Conservation (phyloP, 2,113 vertebrate genomes). For the Dicentrarchus labrax region DNA sequence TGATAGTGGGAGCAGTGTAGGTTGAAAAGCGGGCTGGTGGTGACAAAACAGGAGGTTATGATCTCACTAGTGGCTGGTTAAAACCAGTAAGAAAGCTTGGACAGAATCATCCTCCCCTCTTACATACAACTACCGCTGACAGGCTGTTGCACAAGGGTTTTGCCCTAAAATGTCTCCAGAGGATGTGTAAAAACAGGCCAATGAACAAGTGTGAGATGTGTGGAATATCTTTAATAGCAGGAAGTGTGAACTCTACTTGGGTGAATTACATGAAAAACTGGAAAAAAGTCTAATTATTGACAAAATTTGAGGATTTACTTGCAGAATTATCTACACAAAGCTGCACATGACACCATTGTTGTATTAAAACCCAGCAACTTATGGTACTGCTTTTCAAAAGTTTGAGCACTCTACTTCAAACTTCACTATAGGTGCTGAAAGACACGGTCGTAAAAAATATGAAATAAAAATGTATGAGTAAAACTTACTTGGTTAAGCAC, state of each 20-base stretch:
- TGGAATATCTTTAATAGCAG: neutral
- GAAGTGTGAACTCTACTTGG: neutral
- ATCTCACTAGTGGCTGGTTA: slow-evolving; percentile 10
- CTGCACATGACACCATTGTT: no score
- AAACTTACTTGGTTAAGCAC: no score
- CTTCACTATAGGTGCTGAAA: no score
- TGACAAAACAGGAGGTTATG: slow-evolving; percentile 7
- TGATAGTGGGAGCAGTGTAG: slow-evolving; percentile 27
- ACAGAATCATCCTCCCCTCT: neutral
- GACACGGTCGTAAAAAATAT: no score
- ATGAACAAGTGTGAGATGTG: neutral
- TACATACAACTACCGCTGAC: neutral
- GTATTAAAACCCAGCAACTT: neutral
- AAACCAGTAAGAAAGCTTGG: neutral
- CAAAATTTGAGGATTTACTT: neutral
- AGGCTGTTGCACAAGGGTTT: neutral
- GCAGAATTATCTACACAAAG: neutral
- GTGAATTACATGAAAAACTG: neutral
- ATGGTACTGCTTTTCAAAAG: neutral
- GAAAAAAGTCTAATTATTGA: neutral
- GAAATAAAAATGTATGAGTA: no score
- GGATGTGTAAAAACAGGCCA: neutral
- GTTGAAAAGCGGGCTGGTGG: neutral
- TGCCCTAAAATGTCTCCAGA: neutral
- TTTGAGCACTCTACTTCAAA: neutral